Evolutionary conservation across 1,140 invertebrate genomes (phyloP), one percentile per base, ranked within the genome.

Genomic region (Drosophila jambulina): DNA sequence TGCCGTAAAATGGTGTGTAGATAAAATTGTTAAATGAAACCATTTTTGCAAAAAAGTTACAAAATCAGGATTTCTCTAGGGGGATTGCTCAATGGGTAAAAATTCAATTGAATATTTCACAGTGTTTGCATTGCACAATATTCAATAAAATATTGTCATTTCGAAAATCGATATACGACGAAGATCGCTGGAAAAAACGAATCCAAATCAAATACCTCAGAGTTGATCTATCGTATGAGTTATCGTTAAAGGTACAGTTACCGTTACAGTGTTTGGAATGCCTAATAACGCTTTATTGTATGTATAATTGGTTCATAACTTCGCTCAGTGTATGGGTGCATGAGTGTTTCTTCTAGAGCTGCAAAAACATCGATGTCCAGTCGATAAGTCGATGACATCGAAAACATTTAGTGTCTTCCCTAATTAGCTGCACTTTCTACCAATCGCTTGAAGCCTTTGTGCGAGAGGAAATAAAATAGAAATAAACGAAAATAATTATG

Each of bases 81-180:
- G 38, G 69, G 69, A 69, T 63, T 70, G 75, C 75, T 78, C 58
- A 58, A 72, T 72, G 69, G 53, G 53, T 72, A 72, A 60, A 70
- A 72, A 60, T 72, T 72, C 45, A 72, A 72, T 72, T 72, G 53
- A 59, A 49, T 72, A 51, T 76, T 76, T 74, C 32, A 61, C 43
- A 75, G 63, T 43, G 42, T 57, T 51, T 42, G 32, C 56, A 56
- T 64, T 60, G 64, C 78, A 78, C 82, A 85, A 85, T 85, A 85
- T 82, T 85, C 82, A 85, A 85, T 85, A 85, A 85, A 85, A 85
- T 85, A 85, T 87, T 87, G 82, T 86, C 72, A 36, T 64, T 51
- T 68, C 43, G 57, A 63, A 72, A 51, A 79, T 59, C 43, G 70
- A 74, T 74, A 68, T 72, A 70, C 67, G 68, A 71, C 46, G 42